Conservation (phyloP, 2,113 vertebrate genomes). For the Pongo abelii region DNA sequence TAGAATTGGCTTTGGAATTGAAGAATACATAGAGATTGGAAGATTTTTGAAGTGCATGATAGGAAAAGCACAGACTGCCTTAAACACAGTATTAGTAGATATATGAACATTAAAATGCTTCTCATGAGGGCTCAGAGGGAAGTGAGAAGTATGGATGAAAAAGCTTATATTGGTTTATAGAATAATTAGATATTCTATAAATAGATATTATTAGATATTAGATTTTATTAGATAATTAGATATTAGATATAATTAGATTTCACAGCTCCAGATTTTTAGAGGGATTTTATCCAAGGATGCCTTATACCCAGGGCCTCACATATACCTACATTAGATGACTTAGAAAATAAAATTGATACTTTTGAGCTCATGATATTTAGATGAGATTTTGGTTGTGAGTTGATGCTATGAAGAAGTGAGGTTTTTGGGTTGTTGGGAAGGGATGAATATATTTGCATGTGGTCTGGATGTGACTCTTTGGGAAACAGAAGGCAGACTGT, state of each 20-base stretch:
- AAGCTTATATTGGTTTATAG: too few species aligned
- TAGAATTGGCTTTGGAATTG: neutral
- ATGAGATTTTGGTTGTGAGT: neutral
- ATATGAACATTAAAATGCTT: neutral
- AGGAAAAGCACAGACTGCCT: too few species aligned
- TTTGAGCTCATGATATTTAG: neutral
- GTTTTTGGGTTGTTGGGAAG: neutral
- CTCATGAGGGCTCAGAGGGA: neutral
- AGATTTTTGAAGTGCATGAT: too few species aligned
- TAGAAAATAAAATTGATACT: neutral
- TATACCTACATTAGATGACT: neutral
- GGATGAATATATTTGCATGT: neutral
- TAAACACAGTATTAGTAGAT: too few species aligned
- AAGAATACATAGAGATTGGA: too few species aligned
- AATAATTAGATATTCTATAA: too few species aligned
- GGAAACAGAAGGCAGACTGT: neutral
- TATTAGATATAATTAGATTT: neutral
- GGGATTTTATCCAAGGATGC: neutral
- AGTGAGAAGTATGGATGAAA: neutral
- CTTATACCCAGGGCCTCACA: neutral
- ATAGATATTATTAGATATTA: too few species aligned
- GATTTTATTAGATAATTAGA: too few species aligned
- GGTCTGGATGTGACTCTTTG: neutral
- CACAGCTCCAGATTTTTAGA: neutral
- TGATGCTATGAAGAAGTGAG: neutral